Evolutionary conservation across 2,888 invertebrate genomes (phyloP), one percentile per base, ranked within the genome.

Genomic region (Eupeodes latifasciatus): DNA sequence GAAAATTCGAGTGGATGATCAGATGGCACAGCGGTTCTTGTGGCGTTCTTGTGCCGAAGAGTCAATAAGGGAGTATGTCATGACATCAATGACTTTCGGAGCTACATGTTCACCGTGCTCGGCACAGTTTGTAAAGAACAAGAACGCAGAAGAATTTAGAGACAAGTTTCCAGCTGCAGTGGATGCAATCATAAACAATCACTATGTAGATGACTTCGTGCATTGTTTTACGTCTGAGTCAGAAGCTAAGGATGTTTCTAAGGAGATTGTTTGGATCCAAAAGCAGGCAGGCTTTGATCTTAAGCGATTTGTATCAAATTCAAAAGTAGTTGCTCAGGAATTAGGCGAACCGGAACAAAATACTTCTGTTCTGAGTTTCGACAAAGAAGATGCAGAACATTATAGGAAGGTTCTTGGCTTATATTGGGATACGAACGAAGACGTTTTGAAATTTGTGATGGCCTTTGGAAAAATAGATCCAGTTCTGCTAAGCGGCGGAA

Each of bases 91-190:
- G 55, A 55, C 19, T 9, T 55, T 19, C 19, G 55, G 55, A 81
- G 89, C 89, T 6, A 88, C 78, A 9, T 90, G 90, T 77, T 89
- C 87, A 5, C 89, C 84, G 34, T 47, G 81, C 19, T 81, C 64
- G 55, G 89, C 86, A 40, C 90, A 90, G 57, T 89, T 61, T 71
- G 81, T 55, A 11, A 55, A 27, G 55, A 55, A 55, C 55, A 27
- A 55, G 19, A 19, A 55, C 55, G 55, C 55, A 55, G 55, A 27
- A 12, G 55, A 55, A 10, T 53, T 53, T 11, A 55, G 16, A 55
- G 11, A 10, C 11, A 55, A 11, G 10, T 53, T 53, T 53, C 53
- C 53, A 53, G 53, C 16, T 1, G 53, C 53, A 4, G 53, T 53
- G 53, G 53, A 27, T 57, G 27, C 57, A 57, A 57, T 27, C 0